These are phyloP conservation scores for Scaptomyza pallida DNA, from an alignment of 1,140 invertebrate genomes.

Conservation along the genomic window DNA sequence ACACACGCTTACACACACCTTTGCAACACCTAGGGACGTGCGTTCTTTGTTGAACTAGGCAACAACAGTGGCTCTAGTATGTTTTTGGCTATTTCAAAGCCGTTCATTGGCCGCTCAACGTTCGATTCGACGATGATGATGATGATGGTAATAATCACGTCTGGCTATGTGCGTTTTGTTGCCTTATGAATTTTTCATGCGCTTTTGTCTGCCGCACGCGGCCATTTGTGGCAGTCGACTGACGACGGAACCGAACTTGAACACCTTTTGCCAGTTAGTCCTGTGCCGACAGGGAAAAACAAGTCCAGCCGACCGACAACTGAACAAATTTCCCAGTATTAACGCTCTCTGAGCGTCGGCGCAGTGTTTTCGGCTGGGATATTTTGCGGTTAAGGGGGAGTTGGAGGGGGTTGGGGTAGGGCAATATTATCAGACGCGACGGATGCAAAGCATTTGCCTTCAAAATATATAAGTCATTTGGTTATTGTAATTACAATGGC, in stretches of 20 bases:
- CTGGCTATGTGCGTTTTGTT: not conserved
- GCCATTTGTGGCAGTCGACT: constrained; percentile 76
- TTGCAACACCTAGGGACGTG: constrained; percentile 57
- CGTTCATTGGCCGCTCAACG: constrained; percentile 46
- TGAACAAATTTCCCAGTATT: constrained; percentile 57
- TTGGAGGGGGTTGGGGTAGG: constrained; percentile 8
- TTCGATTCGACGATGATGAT: constrained; percentile 18
- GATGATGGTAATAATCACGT: constrained; percentile 27
- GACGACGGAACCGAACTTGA: constrained; percentile 51
- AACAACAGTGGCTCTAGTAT: constrained; percentile 23
- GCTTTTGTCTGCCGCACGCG: constrained; percentile 80
- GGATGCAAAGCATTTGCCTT: constrained; percentile 36
- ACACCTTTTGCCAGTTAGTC: constrained; percentile 70
- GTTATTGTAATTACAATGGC: constrained; percentile 55
- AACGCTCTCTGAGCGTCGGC: constrained; percentile 23
- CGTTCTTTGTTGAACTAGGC: constrained; percentile 38
- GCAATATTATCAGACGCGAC: constrained; percentile 53
- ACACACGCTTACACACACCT: constrained; percentile 55
- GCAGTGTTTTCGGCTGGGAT: constrained; percentile 1
- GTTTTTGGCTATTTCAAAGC: constrained; percentile 52
- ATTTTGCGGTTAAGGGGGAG: not conserved
- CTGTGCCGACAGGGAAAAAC: constrained; percentile 8
- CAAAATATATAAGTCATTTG: constrained; percentile 48
- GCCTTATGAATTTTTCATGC: constrained; percentile 77
- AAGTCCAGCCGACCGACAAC: not conserved